Evolutionary conservation across 2,113 vertebrate species (phyloP), one percentile per base, ranked within the genome.

Genomic region (Porphyrio hochstetteri): DNA sequence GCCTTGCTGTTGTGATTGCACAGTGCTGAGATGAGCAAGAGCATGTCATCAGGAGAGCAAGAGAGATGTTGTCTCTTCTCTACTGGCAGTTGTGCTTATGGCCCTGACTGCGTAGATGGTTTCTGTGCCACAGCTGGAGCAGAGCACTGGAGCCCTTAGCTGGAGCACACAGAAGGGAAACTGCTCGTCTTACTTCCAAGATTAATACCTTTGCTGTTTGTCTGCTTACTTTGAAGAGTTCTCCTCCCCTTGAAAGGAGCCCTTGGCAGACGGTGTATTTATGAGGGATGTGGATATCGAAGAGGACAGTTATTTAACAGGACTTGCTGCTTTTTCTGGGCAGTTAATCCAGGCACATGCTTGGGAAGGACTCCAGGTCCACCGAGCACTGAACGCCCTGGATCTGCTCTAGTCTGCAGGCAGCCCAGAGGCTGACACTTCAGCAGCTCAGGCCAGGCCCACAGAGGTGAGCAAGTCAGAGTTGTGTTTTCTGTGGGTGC

Each of bases 91-190:
- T 46, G 72, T 8, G 10, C 27, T 70, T 50, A 9, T 33, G 36
- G 67, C 53, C 33, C 36, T 0, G 0, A 4, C 44, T 31, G 27
- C 3, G 1, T 27, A 15, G 67, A 6, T 15, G 52, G 19, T 65
- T 86, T 59, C 80, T 88, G 82, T 0, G 13, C 24, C 35, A 2
- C 35, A 59, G 64, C 60, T 2, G 6, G 36, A 77, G 64, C 64
- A 21, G 68, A 4, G 35, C 44, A 40, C 48, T 42, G 71, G 16
- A 85, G 69, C 44, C 53, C n/a, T 36, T 28, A 8, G 65, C 60
- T 83, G 79, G 55, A 86, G 91, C 23, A 9, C 1, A 0, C 6
- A 20, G 64, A 61, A 63, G 46, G 46, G 56, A 65, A 80, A 35
- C 25, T 20, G n/a, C 68, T 71, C 0, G 60, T 80, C 76, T 88